Evolutionary conservation across 2,113 vertebrate species (phyloP).

Genomic region (Sebastes schlegelii): DNA sequence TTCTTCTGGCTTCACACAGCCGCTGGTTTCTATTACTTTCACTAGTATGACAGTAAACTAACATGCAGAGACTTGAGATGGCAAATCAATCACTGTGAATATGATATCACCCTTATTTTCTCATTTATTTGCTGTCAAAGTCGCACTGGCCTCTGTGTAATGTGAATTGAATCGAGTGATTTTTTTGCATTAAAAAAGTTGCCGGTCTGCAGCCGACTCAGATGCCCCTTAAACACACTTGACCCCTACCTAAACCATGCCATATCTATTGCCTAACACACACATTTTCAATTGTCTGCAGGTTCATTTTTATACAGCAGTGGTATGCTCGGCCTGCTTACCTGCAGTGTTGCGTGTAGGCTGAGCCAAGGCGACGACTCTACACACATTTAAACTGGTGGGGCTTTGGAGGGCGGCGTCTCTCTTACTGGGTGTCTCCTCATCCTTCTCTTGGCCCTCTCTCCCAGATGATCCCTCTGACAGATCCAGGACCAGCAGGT

Average conservation of each 20-base stretch:
- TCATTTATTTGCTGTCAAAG: neutral
- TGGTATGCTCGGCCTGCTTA: constrained; percentile 64
- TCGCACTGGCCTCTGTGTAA: neutral
- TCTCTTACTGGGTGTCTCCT: neutral
- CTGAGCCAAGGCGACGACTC: constrained; percentile 82
- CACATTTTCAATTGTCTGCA: neutral
- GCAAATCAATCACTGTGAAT: neutral
- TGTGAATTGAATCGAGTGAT: neutral
- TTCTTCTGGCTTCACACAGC: too few relatives aligned
- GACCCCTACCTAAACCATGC: neutral
- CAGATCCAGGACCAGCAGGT: constrained; percentile 86
- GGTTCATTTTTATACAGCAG: too few relatives aligned
- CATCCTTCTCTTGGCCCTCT: neutral
- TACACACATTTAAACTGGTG: constrained; percentile 86
- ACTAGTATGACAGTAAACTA: neutral
- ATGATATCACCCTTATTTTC: neutral
- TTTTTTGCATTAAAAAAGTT: neutral
- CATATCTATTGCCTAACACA: neutral
- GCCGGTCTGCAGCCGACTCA: neutral
- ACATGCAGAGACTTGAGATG: neutral
- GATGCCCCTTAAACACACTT: too few relatives aligned
- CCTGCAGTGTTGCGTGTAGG: constrained; percentile 80
- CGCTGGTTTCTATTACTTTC: neutral
- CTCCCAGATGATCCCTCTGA: constrained; percentile 31
- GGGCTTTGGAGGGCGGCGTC: constrained; percentile 78